A percentile compares a stretch with the other conserved stretches of the same genome.
These are phyloP conservation scores for Rutpela maculata DNA, from an alignment of 2,888 invertebrate genomes.

Conservation along the genomic window DNA sequence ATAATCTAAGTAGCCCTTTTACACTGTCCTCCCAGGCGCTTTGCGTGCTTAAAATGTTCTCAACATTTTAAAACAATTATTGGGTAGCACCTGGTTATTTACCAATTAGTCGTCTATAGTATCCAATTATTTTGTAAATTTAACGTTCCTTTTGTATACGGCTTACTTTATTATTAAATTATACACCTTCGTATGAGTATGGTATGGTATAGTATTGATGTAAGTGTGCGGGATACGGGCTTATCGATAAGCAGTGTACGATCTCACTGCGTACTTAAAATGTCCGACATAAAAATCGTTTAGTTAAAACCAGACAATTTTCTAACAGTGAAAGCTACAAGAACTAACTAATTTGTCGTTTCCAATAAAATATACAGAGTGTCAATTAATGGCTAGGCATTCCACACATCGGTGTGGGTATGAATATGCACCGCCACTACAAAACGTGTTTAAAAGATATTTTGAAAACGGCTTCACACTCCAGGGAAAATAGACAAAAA, in stretches of 20 bases:
- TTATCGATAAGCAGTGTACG: not conserved
- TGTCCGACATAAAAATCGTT: not conserved
- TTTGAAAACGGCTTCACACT: too few relatives aligned
- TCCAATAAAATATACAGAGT: too few relatives aligned
- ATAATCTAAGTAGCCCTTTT: not conserved
- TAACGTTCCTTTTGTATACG: not conserved
- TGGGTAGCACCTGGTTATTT: constrained; percentile 2
- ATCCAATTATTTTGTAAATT: not conserved
- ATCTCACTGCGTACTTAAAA: not conserved
- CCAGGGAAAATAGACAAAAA: too few relatives aligned
- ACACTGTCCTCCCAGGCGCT: not conserved
- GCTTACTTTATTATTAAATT: not conserved
- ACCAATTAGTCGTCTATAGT: not conserved
- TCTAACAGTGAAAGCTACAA: too few relatives aligned
- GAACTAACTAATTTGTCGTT: too few relatives aligned
- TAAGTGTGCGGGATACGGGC: constrained; percentile 4
- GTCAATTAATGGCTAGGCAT: too few relatives aligned
- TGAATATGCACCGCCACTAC: too few relatives aligned
- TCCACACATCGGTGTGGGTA: too few relatives aligned
- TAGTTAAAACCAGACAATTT: not conserved
- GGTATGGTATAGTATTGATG: too few relatives aligned
- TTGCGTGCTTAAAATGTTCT: not conserved
- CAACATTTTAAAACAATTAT: constrained; percentile 1
- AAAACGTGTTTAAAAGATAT: too few relatives aligned
- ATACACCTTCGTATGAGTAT: not conserved